These are phyloP conservation scores for Proisotoma minuta DNA, from an alignment of 2,888 invertebrate genomes.

Conservation along the genomic window DNA sequence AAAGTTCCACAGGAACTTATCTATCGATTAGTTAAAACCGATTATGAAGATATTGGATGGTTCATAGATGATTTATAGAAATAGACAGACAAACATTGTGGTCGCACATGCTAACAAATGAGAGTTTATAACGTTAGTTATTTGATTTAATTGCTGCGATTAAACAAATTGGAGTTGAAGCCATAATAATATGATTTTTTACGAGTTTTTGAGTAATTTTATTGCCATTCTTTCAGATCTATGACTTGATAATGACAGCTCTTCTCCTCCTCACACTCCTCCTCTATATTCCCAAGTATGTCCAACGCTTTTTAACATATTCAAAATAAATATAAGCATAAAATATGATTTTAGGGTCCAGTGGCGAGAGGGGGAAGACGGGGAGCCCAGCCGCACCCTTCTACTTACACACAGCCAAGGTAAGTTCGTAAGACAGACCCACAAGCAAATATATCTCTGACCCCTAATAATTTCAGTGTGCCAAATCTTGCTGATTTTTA, in stretches of 20 bases:
- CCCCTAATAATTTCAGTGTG: constrained; percentile 45
- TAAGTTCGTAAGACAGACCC: background rate
- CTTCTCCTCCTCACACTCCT: constrained; percentile 40
- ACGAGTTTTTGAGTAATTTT: background rate
- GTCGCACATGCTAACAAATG: background rate
- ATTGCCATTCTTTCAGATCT: constrained; percentile 33
- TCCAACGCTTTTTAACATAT: no score
- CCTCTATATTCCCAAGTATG: constrained; percentile 43
- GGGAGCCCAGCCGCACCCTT: background rate
- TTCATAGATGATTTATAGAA: no score
- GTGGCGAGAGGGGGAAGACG: constrained; percentile 23
- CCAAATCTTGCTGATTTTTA: constrained; percentile 42
- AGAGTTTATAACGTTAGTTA: background rate
- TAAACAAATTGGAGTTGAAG: no score
- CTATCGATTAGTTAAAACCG: no score
- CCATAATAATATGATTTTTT: background rate
- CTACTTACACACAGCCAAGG: constrained; percentile 11
- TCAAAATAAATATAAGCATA: no score
- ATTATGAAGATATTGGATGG: no score
- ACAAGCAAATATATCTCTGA: background rate
- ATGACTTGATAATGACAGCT: constrained; percentile 45
- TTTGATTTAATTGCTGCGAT: background rate
- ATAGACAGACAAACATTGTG: no score
- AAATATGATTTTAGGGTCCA: no score
- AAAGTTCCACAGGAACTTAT: no score